phyloP scores from a whole-genome alignment of 2,888 invertebrate genomes.

The Pyrgus malvae region DNA sequence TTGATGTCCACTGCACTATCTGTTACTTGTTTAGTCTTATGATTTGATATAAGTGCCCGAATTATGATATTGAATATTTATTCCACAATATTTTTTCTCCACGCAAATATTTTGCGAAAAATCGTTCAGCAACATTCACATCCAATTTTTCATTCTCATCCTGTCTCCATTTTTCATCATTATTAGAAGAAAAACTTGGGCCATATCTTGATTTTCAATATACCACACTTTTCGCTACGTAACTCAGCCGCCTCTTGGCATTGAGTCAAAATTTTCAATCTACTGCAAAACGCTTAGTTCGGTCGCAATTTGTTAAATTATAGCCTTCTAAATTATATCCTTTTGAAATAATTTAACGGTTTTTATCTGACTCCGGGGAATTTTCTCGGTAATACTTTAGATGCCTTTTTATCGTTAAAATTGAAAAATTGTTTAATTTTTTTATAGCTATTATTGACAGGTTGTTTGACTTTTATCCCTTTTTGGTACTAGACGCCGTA shows the following conservation, averaged over 20 bases:
- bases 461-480: no score
- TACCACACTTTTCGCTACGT: conserved; percentile 18
- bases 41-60: no score
- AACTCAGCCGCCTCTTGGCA: conserved; percentile 17
- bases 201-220: conserved; percentile 24
- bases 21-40: no score
- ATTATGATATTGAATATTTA: no score
- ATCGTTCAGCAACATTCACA: background rate
- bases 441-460: no score
- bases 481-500: no score
- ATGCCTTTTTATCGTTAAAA: no score
- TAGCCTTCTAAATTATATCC: conserved; percentile 22
- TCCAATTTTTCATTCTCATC: background rate
- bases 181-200: conserved; percentile 3
- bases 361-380: conserved; percentile 8
- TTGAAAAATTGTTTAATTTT: no score
- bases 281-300: conserved; percentile 25
- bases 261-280: conserved; percentile 27
- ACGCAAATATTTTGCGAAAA: background rate
- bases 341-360: conserved; percentile 18
- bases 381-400: no score
- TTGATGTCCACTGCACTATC: no score
- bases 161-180: conserved; percentile 8
- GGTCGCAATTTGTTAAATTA: conserved; percentile 26
- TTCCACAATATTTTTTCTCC: no score